These are phyloP conservation scores for Tympanuchus pallidicinctus DNA, from an alignment of 2,113 vertebrate species.

Conservation along the genomic window DNA sequence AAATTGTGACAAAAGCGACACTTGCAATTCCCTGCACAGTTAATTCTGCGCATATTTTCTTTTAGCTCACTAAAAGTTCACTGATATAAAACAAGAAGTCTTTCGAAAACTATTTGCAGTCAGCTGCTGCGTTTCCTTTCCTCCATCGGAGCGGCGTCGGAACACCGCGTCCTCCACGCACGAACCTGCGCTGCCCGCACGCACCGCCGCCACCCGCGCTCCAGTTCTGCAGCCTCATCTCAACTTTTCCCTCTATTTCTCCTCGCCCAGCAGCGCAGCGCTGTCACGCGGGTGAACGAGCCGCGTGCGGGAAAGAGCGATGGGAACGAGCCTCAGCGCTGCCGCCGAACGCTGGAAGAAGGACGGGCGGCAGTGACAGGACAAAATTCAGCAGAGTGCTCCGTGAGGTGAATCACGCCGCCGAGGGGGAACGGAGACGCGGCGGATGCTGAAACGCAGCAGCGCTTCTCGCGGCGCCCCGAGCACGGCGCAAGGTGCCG, in stretches of 20 bases:
- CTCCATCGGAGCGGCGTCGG: background rate
- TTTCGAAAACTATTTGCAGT: rapidly evolving
- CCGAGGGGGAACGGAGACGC: background rate
- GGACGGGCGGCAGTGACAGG: rapidly evolving
- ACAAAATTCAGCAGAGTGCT: background rate
- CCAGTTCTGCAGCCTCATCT: background rate
- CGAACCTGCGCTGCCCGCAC: background rate
- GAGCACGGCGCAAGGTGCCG: no score
- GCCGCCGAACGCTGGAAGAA: no score
- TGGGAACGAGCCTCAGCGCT: background rate
- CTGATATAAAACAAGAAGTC: background rate
- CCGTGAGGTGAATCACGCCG: background rate
- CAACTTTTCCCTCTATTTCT: no score
- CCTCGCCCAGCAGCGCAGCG: background rate
- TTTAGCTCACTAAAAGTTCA: background rate
- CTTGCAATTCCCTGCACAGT: background rate
- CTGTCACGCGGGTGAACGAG: background rate
- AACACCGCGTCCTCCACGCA: rapidly evolving
- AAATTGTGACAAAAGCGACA: background rate
- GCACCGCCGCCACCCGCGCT: background rate
- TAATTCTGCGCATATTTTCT: background rate
- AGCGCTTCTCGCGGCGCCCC: no score
- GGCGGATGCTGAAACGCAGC: background rate
- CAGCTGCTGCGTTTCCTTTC: background rate
- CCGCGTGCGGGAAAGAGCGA: background rate